Evolutionary conservation across 64 coral and sea anemone genomes (phyloP), one percentile per base, ranked within the genome.

Genomic region (Orbicella faveolata): DNA sequence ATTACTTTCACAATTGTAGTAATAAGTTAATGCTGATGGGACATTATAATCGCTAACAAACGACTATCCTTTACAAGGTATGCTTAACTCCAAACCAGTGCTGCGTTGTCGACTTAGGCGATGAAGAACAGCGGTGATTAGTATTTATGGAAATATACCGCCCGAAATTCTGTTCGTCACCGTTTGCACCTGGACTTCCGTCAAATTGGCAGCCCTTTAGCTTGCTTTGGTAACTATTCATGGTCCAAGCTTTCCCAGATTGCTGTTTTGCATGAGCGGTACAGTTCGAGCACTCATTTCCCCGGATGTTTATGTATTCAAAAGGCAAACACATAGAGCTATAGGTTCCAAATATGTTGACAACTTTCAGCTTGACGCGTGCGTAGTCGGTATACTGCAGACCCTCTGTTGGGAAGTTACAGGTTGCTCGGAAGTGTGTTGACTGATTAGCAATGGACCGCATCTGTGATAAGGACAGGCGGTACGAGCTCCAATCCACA

Each of bases 241-340:
- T 20, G 4, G 1, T 25, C 65, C 18, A 68, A 1, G 23, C 65
- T 21, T 21, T 6, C 23, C 0, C 19, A 3, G 1, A 3, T 19
- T 0, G 0, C 65, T 68, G 65, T 68, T 4, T 68, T 68, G 65
- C n/a, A 0, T 0, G 19, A 25, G 65, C 65, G 30, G 52, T 79
- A 10, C 77, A 79, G 1, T 25, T 30, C 2, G 3, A 30, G 23
- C 48, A 79, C 23, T 79, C 11, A 12, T 26, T 79, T 79, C 77
- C 77, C 48, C 77, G 52, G 25, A 79, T 79, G 77, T 79, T 79
- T 20, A 79, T 19, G 12, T 79, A 48, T 30, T 33, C 48, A 55
- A 30, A 30, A 30, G 30, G 30, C 30, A 30, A 30, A 30, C 30
- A 30, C 30, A 30, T 30, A 30, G 30, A 30, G 30, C 30, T 30